phyloP scores from a whole-genome alignment of 2,113 vertebrate genomes.

The Chaenogobius annularis region DNA sequence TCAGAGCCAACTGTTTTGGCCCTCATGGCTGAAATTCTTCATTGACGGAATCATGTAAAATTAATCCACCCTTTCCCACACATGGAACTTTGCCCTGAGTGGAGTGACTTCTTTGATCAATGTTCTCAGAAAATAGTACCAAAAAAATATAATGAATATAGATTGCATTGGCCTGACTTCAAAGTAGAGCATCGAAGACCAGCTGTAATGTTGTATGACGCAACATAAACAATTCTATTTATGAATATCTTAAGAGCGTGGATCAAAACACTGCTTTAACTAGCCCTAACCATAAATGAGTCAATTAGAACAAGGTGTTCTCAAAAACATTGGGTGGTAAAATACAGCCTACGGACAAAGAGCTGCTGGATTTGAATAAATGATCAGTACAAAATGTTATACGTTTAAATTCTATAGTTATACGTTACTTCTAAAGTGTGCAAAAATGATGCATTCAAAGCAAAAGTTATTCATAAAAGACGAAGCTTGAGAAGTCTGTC shows the following conservation, averaged over 20 bases:
- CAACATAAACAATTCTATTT: neutral
- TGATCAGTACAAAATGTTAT: too few species aligned
- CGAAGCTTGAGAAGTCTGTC: neutral
- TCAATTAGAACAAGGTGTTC: neutral
- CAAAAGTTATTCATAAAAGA: too few species aligned
- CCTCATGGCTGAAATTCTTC: conserved; percentile 5
- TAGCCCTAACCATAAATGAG: neutral
- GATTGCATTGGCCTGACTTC: conserved; percentile 5
- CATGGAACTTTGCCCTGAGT: neutral
- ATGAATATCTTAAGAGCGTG: neutral
- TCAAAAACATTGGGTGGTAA: neutral
- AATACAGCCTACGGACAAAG: too few species aligned
- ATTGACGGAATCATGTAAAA: conserved; percentile 25
- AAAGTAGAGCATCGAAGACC: neutral
- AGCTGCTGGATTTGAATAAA: too few species aligned
- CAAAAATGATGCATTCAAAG: too few species aligned
- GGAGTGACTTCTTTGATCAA: conserved; percentile 15
- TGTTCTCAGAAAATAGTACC: conserved; percentile 8
- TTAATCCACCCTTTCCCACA: conserved; percentile 22
- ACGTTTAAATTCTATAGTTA: too few species aligned
- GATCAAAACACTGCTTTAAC: conserved; percentile 6
- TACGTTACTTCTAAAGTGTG: too few species aligned
- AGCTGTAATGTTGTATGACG: conserved; percentile 4
- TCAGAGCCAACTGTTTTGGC: conserved; percentile 13
- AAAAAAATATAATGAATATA: conserved; percentile 8